These are phyloP conservation scores for Galeopterus variegatus DNA, from an alignment of 2,113 vertebrate species.

Conservation along the genomic window DNA sequence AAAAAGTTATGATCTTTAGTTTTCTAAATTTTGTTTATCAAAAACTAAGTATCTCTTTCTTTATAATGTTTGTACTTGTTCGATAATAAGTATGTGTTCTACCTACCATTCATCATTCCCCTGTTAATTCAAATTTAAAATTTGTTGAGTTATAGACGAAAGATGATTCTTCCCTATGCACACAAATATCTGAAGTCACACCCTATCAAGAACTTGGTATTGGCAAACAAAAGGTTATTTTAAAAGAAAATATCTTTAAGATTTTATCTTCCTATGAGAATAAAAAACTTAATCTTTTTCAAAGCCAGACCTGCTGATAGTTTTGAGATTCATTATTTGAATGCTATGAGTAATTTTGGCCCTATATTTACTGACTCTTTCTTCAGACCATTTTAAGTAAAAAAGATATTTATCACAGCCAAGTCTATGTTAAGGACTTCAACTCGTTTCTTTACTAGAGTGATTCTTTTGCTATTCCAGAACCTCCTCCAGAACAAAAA, in stretches of 20 bases:
- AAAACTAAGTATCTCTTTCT: neutral
- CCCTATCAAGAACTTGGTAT: neutral
- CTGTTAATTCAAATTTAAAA: neutral
- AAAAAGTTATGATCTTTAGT: neutral
- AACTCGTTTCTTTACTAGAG: neutral
- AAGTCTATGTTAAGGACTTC: neutral
- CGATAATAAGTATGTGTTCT: neutral
- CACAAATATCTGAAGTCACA: neutral
- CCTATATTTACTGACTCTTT: neutral
- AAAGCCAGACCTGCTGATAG: neutral
- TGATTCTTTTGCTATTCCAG: neutral
- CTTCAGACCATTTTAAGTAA: neutral
- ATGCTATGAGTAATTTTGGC: neutral
- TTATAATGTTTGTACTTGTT: neutral
- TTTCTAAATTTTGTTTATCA: neutral
- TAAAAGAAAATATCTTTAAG: neutral
- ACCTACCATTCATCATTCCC: neutral
- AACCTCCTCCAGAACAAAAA: neutral
- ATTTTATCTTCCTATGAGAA: neutral
- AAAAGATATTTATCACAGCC: neutral
- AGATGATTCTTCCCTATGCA: neutral
- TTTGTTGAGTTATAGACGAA: neutral
- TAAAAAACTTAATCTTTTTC: neutral
- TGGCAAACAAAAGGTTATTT: neutral
- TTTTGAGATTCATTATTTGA: conserved; percentile 51